A percentile compares a stretch with the other conserved stretches of the same genome.
Conservation (phyloP, 2,113 vertebrate genomes). For the Fregata magnificens region DNA sequence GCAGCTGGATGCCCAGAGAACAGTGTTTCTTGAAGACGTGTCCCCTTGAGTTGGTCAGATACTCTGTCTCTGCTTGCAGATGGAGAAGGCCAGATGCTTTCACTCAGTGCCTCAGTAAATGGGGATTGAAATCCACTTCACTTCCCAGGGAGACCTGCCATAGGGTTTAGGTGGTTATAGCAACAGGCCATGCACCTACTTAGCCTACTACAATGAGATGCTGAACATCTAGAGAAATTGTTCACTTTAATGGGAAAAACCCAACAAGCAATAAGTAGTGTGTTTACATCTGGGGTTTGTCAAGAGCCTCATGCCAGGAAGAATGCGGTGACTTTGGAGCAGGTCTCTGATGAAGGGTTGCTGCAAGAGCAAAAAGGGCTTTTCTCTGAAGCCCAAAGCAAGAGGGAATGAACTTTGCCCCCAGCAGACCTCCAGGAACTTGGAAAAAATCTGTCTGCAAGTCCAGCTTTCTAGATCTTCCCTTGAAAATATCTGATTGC, state of each 20-base stretch:
- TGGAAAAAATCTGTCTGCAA: conserved; percentile 58
- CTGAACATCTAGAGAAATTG: neutral
- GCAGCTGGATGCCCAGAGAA: neutral
- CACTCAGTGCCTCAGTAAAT: neutral
- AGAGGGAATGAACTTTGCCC: neutral
- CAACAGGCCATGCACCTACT: neutral
- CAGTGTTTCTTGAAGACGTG: neutral
- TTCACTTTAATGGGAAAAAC: neutral
- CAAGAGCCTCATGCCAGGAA: neutral
- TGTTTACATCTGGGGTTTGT: neutral
- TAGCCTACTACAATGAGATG: neutral
- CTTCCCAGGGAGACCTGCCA: neutral
- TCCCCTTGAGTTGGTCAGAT: neutral
- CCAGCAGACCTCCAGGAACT: neutral
- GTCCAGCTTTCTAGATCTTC: conserved; percentile 34
- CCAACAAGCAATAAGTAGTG: neutral
- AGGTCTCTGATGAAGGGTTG: neutral
- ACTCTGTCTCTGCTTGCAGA: neutral
- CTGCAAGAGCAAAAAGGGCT: neutral
- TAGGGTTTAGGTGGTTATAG: neutral
- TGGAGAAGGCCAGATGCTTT: neutral
- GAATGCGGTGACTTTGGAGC: neutral
- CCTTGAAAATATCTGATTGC: neutral
- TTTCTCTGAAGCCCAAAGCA: neutral
- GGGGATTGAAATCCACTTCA: neutral